These are phyloP conservation scores for Eulithis prunata DNA, from an alignment of 2,888 invertebrate species.

Conservation along the genomic window DNA sequence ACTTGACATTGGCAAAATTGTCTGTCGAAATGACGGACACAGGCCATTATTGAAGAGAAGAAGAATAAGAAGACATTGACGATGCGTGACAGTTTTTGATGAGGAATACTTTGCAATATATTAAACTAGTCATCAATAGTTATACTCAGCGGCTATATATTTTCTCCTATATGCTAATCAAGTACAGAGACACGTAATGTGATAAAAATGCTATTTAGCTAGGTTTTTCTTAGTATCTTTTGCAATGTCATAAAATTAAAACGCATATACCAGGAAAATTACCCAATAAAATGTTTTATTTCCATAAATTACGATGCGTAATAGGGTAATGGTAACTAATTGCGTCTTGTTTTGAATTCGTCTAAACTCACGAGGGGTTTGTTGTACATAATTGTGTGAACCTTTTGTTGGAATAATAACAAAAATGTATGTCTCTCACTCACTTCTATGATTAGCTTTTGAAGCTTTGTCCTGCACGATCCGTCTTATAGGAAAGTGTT, in stretches of 20 bases:
- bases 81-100: slow-evolving; percentile 14
- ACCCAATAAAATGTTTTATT: neutral
- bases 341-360: slow-evolving; percentile 12
- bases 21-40: no score
- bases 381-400: slow-evolving; percentile 17
- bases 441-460: no score
- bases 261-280: neutral
- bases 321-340: slow-evolving; percentile 32
- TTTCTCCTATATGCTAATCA: slow-evolving; percentile 5
- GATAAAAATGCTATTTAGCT: neutral
- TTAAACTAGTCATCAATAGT: neutral
- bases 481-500: no score
- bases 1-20: no score
- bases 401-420: neutral
- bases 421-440: no score
- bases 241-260: neutral
- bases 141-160: neutral
- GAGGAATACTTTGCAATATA: neutral
- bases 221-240: neutral
- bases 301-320: slow-evolving; percentile 39
- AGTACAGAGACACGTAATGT: neutral
- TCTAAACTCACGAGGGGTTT: slow-evolving; percentile 5
- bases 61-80: slow-evolving; percentile 16
- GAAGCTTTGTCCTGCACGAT: no score
- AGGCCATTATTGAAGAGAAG: no score